These are phyloP conservation scores for Agapostemon virescens DNA, from an alignment of 2,888 invertebrate species.

Conservation along the genomic window DNA sequence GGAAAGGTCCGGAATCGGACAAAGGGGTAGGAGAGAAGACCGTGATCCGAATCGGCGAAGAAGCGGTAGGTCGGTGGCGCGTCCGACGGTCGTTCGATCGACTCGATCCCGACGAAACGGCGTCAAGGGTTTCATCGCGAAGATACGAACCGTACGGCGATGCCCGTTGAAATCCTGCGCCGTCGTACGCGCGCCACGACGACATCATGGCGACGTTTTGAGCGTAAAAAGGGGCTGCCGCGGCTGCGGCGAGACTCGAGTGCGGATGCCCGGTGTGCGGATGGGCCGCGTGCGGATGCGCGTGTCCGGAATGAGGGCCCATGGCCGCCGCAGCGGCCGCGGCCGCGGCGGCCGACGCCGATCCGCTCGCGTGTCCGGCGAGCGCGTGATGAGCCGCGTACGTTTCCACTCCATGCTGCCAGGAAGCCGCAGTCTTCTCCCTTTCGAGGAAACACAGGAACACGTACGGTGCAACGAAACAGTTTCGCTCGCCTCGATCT, in stretches of 20 bases:
- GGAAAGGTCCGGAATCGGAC: neutral
- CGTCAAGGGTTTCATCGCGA: no score
- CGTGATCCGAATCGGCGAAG: neutral
- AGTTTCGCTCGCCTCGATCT: neutral
- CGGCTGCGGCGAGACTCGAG: conserved; percentile 80
- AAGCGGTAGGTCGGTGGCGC: neutral
- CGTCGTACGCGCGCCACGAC: conserved; percentile 89
- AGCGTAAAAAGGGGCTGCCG: conserved; percentile 87
- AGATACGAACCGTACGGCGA: conserved; percentile 86
- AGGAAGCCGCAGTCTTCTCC: conserved; percentile 78
- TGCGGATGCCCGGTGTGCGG: conserved; percentile 83
- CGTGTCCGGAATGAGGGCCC: conserved; percentile 74
- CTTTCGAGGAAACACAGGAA: conserved; percentile 58
- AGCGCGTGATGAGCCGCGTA: conserved; percentile 78
- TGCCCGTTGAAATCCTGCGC: conserved; percentile 88
- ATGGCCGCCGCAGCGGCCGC: conserved; percentile 66
- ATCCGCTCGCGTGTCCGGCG: conserved; percentile 76
- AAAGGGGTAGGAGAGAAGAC: neutral
- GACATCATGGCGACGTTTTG: conserved; percentile 91
- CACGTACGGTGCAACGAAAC: neutral
- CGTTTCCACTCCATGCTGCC: conserved; percentile 79
- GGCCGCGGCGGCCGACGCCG: conserved; percentile 62
- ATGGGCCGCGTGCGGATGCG: conserved; percentile 75
- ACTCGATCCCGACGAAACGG: neutral
- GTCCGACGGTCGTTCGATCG: neutral